These are phyloP conservation scores for Esox lucius DNA, from an alignment of 2,797 vertebrate genomes.

Conservation along the genomic window DNA sequence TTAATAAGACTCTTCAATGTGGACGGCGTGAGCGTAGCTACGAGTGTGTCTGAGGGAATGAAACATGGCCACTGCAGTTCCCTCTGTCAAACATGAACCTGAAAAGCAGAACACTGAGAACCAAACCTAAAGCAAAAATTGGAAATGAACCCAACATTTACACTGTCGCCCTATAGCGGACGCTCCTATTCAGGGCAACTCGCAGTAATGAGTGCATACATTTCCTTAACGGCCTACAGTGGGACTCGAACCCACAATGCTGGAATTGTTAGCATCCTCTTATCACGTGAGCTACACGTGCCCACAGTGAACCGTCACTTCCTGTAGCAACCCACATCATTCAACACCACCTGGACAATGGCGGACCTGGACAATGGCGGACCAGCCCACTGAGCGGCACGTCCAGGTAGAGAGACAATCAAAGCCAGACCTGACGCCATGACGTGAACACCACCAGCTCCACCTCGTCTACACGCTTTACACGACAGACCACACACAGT, in stretches of 20 bases:
- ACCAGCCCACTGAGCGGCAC: not conserved
- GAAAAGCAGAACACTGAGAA: not conserved
- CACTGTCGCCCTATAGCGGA: no score
- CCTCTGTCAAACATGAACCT: not conserved
- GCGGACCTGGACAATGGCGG: not conserved
- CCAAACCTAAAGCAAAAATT: not conserved
- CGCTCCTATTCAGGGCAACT: no score
- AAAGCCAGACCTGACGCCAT: not conserved
- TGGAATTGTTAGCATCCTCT: no score
- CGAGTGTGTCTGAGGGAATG: not conserved
- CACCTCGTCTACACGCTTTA: no score
- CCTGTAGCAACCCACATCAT: not conserved
- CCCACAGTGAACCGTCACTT: not conserved
- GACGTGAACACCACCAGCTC: not conserved
- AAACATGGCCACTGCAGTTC: not conserved
- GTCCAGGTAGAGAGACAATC: not conserved
- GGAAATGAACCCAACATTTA: no score
- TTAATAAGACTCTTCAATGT: not conserved
- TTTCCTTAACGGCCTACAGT: no score
- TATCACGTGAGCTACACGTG: not conserved
- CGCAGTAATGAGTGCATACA: no score
- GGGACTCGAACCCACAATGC: no score
- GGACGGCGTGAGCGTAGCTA: not conserved
- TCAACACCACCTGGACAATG: no score
- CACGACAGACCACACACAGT: no score